Evolutionary conservation across 2,113 vertebrate genomes (phyloP), one percentile per base, ranked within the genome.

Genomic region (Ctenodactylus gundi): DNA sequence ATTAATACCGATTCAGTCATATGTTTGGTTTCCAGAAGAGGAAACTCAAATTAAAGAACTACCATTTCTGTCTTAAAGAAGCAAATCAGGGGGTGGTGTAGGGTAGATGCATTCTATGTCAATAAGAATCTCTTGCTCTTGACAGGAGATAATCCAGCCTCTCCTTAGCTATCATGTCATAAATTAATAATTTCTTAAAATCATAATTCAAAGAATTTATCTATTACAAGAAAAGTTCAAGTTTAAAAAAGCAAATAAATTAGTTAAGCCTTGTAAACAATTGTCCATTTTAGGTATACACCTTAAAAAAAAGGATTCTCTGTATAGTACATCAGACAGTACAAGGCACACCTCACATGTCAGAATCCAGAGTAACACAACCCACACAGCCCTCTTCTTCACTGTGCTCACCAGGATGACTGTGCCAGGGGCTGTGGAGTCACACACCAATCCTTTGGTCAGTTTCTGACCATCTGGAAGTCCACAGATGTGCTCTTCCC

Each of bases 261-360:
- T 98, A 98, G 98, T 98, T 98, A 98, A 98, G 98, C 98, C 98
- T 98, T 99, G 98, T 99, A 98, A 98, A 99, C 98, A 99, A 98
- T 97, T 98, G 98, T 98, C 98, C 98, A 96, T 97, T 98, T 98
- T 98, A 97, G 97, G 98, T 98, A 98, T 95, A 97, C 98, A 98
- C 97, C 98, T 97, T 90, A 93, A 27, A 62, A 86, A 95, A 96
- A 96, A 95, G 95, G 95, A 83, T 98, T 80, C 93, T 99, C 97
- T 98, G 98, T 98, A 98, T 97, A 99, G 98, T 99, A 98, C 98
- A 98, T 98, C 98, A 98, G 98, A 99, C 98, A 99, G 98, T 98
- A 99, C 98, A 99, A 99, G 99, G 99, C 99, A 99, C 99, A 99
- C 95, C 96, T 98, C 93, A 98, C 98, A 98, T 96, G 95, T 92